These are phyloP conservation scores for Sander lucioperca DNA, from an alignment of 2,113 vertebrate genomes.

Conservation along the genomic window DNA sequence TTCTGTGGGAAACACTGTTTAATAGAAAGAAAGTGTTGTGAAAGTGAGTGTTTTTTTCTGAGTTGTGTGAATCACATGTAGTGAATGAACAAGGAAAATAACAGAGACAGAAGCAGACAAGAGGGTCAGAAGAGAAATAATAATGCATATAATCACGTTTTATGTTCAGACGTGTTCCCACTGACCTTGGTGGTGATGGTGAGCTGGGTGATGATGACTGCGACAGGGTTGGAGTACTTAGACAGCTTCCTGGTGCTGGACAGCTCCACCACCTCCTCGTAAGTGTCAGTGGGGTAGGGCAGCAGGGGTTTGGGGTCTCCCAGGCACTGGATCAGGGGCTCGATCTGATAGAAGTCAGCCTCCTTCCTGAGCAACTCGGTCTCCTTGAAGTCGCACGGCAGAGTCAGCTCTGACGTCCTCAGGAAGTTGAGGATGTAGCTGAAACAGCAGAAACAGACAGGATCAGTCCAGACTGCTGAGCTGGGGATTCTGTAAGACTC, in stretches of 20 bases:
- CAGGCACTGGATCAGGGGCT: constrained; percentile 93
- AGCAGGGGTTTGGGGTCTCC: constrained; percentile 89
- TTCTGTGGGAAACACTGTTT: too few species aligned
- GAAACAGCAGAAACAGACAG: constrained; percentile 37
- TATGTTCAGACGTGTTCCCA: background rate
- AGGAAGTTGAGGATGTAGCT: constrained; percentile 93
- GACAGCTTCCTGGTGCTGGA: constrained; percentile 95
- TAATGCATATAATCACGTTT: background rate
- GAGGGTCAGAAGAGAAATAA: background rate
- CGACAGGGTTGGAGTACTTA: constrained; percentile 95
- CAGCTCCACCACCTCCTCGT: constrained; percentile 94
- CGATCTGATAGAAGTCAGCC: constrained; percentile 94
- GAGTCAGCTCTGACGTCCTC: constrained; percentile 91
- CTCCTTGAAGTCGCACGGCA: constrained; percentile 92
- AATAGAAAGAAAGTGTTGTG: too few species aligned
- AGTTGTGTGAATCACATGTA: background rate
- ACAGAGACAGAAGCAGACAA: background rate
- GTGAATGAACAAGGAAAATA: background rate
- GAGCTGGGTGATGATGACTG: constrained; percentile 95
- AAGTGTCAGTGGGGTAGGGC: constrained; percentile 91
- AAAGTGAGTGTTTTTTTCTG: too few species aligned
- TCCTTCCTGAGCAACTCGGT: constrained; percentile 90
- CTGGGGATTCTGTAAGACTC: constrained; percentile 2
- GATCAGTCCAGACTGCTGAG: constrained; percentile 15
- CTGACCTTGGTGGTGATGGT: constrained; percentile 94